phyloP scores from a whole-genome alignment of 1,140 invertebrate species.

The Drosophila athabasca region DNA sequence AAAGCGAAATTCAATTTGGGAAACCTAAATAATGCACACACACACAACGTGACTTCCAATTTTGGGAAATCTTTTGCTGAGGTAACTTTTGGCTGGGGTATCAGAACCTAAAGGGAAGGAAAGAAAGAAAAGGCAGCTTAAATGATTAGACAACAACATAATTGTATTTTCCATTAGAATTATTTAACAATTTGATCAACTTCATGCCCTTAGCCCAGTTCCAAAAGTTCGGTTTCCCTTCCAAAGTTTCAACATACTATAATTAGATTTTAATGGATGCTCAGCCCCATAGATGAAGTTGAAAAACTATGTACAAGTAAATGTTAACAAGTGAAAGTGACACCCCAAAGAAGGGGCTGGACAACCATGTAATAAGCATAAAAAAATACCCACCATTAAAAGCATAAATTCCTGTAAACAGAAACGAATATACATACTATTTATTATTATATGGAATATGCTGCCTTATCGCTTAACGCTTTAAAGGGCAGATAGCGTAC shows the following conservation, averaged over 20 bases:
- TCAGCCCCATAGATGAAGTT: background rate
- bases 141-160: too few species aligned
- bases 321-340: constrained; percentile 19
- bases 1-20: constrained; percentile 20
- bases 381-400: constrained; percentile 41
- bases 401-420: constrained; percentile 2
- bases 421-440: too few species aligned
- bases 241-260: too few species aligned
- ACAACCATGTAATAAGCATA: constrained; percentile 22
- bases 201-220: too few species aligned
- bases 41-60: constrained; percentile 32
- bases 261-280: too few species aligned
- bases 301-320: background rate
- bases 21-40: constrained; percentile 37
- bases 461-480: background rate
- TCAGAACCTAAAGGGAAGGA: background rate
- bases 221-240: too few species aligned
- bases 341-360: background rate
- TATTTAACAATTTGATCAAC: too few species aligned
- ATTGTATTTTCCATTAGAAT: too few species aligned
- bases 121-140: background rate
- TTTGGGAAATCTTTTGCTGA: constrained; percentile 24
- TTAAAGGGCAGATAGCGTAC: constrained; percentile 22
- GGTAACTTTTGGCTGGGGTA: constrained; percentile 9
- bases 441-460: too few species aligned